Conservation (phyloP, 2,888 invertebrate genomes). For the Tachina grossa region DNA sequence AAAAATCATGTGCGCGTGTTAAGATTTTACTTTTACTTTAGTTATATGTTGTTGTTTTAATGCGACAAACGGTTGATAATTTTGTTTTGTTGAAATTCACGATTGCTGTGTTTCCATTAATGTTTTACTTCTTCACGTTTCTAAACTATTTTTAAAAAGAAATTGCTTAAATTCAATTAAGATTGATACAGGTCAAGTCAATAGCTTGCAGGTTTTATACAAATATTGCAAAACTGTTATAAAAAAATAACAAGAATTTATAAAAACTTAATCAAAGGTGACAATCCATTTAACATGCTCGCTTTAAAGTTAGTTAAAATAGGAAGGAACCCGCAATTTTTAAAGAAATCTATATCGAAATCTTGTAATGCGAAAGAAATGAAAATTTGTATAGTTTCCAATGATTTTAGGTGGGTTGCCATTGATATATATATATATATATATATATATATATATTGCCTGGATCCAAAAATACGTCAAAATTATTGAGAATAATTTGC, state of each 20-base stretch:
- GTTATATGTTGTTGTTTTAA: constrained; percentile 10
- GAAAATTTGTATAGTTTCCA: no score
- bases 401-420: no score
- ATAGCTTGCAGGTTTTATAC: not conserved
- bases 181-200: constrained; percentile 72
- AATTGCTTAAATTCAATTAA: constrained; percentile 13
- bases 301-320: no score
- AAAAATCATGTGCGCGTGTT: constrained; percentile 8
- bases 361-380: no score
- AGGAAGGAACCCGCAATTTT: no score
- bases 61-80: not conserved
- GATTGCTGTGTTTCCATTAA: constrained; percentile 64
- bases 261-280: not conserved
- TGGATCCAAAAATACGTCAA: no score
- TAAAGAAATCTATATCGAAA: no score
- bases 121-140: constrained; percentile 77
- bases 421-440: no score
- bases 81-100: constrained; percentile 60
- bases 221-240: not conserved
- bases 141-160: constrained; percentile 3
- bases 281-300: no score
- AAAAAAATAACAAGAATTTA: not conserved
- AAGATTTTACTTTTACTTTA: constrained; percentile 54
- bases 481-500: no score
- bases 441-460: no score